Base-by-base conservation (phyloP, 30 jellyfish, hydroid and myxozoan species). In the Hydra vulgaris region DNA sequence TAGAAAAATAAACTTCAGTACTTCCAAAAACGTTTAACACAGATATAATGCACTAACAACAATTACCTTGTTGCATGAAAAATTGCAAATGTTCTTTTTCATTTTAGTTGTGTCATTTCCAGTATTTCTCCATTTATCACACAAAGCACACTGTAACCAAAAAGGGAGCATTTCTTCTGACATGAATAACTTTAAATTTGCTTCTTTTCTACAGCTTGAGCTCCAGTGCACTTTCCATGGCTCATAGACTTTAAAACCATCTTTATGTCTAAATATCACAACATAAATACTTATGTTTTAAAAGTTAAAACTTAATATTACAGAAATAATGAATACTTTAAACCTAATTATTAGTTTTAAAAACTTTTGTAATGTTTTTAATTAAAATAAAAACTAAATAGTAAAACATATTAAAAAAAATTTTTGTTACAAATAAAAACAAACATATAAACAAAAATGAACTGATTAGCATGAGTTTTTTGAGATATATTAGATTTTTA, bases 201-300 rank as follows among this genome's bases (percentile, higher is more conserved):
- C 90, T 80, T 90, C 97, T 69, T 79, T 84, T 21, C 86, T 90
- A 71, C 89, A 90, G 79, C 79, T 83, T 76, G 89, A 89, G 75
- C 94, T 92, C 73, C 85, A 76, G 74, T 81, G 66, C 66, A 79
- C 81, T 79, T 79, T 85, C 97, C 97, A 90, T 25, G 94, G 92
- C 21, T 92, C 75, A 70, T 69, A 90, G 54, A 72, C 83, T 22
- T 61, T 81, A 53, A 75, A 81, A 55, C 97, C 97, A 17, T 85
- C 92, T 73, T 81, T 84, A 74, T 89, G 81, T 72, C 97, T 89
- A 73, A 77, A 70, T 52, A 68, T 1, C 55, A 71, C n/a, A 18
- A 26, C 27, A 40, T 40, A 40, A 12, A 15, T 21, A 22, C 16
- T 7, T 1, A 54, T 4, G 7, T 53, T 7, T 25, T 15, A 18